phyloP scores from a whole-genome alignment of 2,888 invertebrate genomes.

The Lasioglossum leucozonium region DNA sequence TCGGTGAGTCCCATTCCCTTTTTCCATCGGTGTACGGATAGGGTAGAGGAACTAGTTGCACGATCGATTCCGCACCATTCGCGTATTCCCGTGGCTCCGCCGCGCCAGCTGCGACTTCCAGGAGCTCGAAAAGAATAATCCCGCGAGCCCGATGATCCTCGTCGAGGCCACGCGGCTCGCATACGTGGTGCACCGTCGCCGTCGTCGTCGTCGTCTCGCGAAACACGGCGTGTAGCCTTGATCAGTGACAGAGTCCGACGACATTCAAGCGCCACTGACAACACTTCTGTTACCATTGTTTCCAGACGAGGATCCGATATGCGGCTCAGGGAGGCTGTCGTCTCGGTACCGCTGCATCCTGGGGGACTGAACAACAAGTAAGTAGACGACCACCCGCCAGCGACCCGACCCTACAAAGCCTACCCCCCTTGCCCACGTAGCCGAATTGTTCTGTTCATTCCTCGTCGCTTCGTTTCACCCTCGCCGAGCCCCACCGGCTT shows the following conservation, averaged over 20 bases:
- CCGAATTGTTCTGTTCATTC: slow-evolving; percentile 1
- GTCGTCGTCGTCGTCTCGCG: not conserved
- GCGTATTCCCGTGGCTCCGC: not conserved
- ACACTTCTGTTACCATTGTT: slow-evolving; percentile 26
- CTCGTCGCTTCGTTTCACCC: slow-evolving; percentile 23
- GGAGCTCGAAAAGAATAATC: not conserved
- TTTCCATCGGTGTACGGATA: slow-evolving; percentile 54
- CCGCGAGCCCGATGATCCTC: slow-evolving; percentile 24
- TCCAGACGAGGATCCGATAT: slow-evolving; percentile 75
- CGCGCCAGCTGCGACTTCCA: not conserved
- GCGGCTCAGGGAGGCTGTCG: slow-evolving; percentile 81
- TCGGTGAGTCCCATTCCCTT: slow-evolving; percentile 76
- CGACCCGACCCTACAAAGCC: not conserved
- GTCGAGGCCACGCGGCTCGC: slow-evolving; percentile 14
- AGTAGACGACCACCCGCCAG: slow-evolving; percentile 52
- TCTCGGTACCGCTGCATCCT: slow-evolving; percentile 77
- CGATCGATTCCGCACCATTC: slow-evolving; percentile 46
- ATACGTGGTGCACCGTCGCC: not conserved
- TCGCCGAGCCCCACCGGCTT: not conserved
- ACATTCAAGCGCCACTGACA: not conserved
- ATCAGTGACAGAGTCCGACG: slow-evolving; percentile 1
- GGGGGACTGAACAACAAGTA: slow-evolving; percentile 81
- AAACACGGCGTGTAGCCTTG: not conserved
- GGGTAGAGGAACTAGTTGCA: slow-evolving; percentile 23
- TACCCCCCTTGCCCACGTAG: not conserved